A percentile compares a stretch with the other conserved stretches of the same genome.
phyloP scores from a whole-genome alignment of 2,888 invertebrate species.

The Tetragonula carbonaria region DNA sequence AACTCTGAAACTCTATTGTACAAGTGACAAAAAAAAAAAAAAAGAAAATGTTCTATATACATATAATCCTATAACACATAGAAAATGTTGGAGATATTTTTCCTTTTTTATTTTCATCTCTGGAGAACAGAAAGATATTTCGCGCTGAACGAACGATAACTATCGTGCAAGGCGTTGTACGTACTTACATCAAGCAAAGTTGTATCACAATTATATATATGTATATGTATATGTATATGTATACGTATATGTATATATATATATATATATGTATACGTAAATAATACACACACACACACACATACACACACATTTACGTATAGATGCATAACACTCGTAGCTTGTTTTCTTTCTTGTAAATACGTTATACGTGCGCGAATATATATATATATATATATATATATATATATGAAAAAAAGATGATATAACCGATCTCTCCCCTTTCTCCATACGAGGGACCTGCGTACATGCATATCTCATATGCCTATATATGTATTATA shows the following conservation, averaged over 20 bases:
- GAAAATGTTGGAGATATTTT: background rate
- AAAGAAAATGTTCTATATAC: constrained; percentile 7
- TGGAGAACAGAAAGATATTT: background rate
- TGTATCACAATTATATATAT: constrained; percentile 40
- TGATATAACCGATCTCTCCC: constrained; percentile 19
- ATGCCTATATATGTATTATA: constrained; percentile 69
- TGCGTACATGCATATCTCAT: constrained; percentile 44
- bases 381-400: constrained; percentile 26
- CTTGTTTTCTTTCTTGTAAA: constrained; percentile 77
- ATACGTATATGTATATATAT: too few relatives aligned
- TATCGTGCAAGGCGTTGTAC: constrained; percentile 59
- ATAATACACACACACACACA: background rate
- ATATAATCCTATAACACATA: constrained; percentile 29
- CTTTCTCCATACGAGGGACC: constrained; percentile 34
- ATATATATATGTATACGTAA: constrained; percentile 20
- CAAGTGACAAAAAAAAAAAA: background rate
- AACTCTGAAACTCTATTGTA: constrained; percentile 17
- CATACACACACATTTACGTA: constrained; percentile 43
- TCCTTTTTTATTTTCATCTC: background rate
- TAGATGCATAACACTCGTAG: constrained; percentile 69
- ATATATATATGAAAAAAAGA: constrained; percentile 12
- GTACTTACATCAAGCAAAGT: constrained; percentile 33
- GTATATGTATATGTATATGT: constrained; percentile 33
- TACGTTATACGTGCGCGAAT: constrained; percentile 62
- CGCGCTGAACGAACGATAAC: constrained; percentile 47